Evolutionary conservation across 2,797 vertebrate species (phyloP).

Genomic region (Ptychadena robeensis): DNA sequence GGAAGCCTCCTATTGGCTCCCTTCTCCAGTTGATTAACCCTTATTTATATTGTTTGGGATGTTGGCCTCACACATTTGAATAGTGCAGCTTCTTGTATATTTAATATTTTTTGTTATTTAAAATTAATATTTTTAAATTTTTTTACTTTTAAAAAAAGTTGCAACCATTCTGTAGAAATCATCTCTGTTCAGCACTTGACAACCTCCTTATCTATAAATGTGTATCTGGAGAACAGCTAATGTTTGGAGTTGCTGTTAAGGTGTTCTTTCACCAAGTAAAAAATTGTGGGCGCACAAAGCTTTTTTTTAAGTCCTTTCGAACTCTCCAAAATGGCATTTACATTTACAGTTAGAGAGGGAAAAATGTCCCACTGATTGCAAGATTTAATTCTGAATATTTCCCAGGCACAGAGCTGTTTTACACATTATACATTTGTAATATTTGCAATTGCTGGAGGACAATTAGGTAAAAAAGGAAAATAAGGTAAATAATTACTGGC

Average conservation of each 20-base stretch:
- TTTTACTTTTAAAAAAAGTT: too few species aligned
- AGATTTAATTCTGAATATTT: conserved; percentile 25
- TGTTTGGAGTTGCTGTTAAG: background rate
- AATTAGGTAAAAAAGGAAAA: conserved; percentile 44
- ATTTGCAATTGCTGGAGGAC: conserved; percentile 44
- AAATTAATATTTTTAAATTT: too few species aligned
- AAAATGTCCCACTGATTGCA: conserved; percentile 21
- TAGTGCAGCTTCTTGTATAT: too few species aligned
- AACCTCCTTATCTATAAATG: too few species aligned
- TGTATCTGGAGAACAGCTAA: background rate
- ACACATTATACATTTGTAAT: conserved; percentile 45
- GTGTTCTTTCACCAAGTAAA: conserved; percentile 15
- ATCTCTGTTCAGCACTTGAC: too few species aligned
- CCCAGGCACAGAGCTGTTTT: conserved; percentile 26
- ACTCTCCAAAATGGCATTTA: conserved; percentile 10
- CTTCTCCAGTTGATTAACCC: too few species aligned
- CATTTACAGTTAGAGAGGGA: conserved; percentile 6
- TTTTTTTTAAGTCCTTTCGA: background rate
- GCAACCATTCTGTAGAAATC: too few species aligned
- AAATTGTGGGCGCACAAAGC: conserved; percentile 15
- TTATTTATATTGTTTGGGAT: too few species aligned
- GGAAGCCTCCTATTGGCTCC: too few species aligned
- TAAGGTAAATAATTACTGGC: background rate
- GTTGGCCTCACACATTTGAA: too few species aligned
- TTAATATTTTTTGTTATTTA: too few species aligned